Evolutionary conservation across 2,797 vertebrate genomes (phyloP), one percentile per base, ranked within the genome.

Genomic region (Acipenser ruthenus): DNA sequence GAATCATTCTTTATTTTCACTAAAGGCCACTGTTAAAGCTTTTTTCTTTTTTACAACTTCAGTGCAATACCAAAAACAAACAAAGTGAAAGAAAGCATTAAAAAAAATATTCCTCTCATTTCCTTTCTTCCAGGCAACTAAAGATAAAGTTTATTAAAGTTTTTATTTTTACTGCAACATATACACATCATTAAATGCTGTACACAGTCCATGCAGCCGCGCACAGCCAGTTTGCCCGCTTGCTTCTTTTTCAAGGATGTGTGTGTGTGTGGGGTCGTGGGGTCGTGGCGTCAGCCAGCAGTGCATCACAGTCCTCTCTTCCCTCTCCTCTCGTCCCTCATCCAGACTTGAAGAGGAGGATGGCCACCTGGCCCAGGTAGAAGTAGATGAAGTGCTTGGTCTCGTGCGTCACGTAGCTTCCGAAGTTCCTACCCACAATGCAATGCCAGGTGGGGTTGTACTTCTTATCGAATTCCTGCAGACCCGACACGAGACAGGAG

Each of bases 311-410:
- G 85, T 95, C 89, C 90, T 79, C 88, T 74, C 82, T 75, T 77
- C 83, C 69, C 79, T 80, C 83, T 83, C 82, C 69, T 70, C 73
- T 37, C 70, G 75, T 73, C 80, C 83, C 84, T 94, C 95, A 98
- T 87, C 96, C 97, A 67, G 96, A 99, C 85, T 99, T 99, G 91
- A 99, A 99, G 86, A 99, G 95, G 75, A 99, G 90, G 83, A 99
- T 98, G 82, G 96, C 96, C 87, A 99, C 95, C 84, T 99, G 96
- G 87, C 96, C 97, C 92, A 99, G 85, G 87, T 99, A 99, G 90
- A 99, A 99, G 89, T 99, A 99, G 85, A 99, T 99, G 90, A 99
- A 99, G 83, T 99, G 97, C 92, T 99, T 99, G 52, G 97, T 99
- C 93, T 99, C 97, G 0, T 99, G 97, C 83, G 96, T 99, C 84